Evolutionary conservation across 2,113 vertebrate genomes (phyloP).

Genomic region (Tapirus terrestris): DNA sequence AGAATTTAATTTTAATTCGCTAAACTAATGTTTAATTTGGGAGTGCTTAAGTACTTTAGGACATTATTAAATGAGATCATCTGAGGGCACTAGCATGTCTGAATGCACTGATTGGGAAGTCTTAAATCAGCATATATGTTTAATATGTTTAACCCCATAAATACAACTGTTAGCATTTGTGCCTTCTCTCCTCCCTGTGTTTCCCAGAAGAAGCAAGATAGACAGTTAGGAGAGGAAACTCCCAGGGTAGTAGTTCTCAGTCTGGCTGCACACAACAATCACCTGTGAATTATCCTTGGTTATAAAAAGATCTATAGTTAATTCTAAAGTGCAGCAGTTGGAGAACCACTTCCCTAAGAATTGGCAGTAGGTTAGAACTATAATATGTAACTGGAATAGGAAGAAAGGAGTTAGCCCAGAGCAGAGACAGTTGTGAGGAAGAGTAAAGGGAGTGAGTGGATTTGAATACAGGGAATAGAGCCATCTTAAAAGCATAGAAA

Average conservation of each 20-base stretch:
- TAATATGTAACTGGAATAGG: constrained; percentile 6
- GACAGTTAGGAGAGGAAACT: background rate
- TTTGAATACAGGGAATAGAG: background rate
- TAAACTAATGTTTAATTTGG: constrained; percentile 40
- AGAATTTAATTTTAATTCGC: constrained; percentile 40
- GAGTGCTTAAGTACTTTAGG: background rate
- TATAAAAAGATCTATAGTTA: constrained; percentile 39
- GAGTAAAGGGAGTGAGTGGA: background rate
- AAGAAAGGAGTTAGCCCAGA: background rate
- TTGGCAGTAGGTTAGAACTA: constrained; percentile 23
- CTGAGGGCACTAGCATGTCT: background rate
- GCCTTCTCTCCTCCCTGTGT: constrained; percentile 6
- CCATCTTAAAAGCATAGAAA: constrained; percentile 43
- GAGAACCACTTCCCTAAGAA: constrained; percentile 22
- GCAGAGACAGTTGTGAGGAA: background rate
- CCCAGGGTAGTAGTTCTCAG: background rate
- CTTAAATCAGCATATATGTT: background rate
- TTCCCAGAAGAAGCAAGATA: background rate
- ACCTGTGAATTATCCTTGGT: constrained; percentile 10
- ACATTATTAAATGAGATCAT: constrained; percentile 38
- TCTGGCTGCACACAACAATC: background rate
- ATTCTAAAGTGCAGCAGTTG: constrained; percentile 32
- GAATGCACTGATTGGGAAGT: background rate
- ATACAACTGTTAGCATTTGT: background rate
- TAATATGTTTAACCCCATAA: constrained; percentile 25